These are phyloP conservation scores for Mimachlamys varia DNA, from an alignment of 2,888 invertebrate genomes.

Conservation along the genomic window DNA sequence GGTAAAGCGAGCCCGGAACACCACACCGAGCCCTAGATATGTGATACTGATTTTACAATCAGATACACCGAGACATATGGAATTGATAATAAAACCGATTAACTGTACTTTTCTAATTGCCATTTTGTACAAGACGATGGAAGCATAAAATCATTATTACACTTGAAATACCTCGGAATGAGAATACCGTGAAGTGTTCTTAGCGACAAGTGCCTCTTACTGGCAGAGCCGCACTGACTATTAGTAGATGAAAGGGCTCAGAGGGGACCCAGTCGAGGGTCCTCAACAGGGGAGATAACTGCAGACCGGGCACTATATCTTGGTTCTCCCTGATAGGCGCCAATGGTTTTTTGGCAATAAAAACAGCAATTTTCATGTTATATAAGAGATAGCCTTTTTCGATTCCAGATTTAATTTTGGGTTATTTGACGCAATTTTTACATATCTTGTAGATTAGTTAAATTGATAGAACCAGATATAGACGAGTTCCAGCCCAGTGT, in stretches of 20 bases:
- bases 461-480: neutral
- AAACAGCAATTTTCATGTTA: neutral
- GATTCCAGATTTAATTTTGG: slow-evolving; percentile 23
- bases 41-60: neutral
- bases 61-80: neutral
- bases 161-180: slow-evolving; percentile 15
- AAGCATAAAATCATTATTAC: slow-evolving; percentile 1
- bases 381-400: slow-evolving; percentile 14
- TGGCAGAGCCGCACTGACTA: neutral
- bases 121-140: slow-evolving; percentile 23
- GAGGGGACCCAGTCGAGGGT: slow-evolving; percentile 27
- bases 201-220: slow-evolving; percentile 31
- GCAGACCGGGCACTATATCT: neutral
- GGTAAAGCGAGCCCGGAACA: neutral
- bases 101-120: slow-evolving; percentile 28
- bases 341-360: neutral
- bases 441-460: neutral
- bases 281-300: slow-evolving; percentile 15
- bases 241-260: slow-evolving; percentile 28
- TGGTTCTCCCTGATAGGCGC: neutral
- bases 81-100: neutral
- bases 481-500: neutral
- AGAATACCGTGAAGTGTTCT: neutral
- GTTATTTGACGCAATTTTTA: slow-evolving; percentile 28
- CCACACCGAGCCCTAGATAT: neutral